Evolutionary conservation across 2,888 invertebrate genomes (phyloP), one percentile per base, ranked within the genome.

Genomic region (Megalurothrips usitatus): DNA sequence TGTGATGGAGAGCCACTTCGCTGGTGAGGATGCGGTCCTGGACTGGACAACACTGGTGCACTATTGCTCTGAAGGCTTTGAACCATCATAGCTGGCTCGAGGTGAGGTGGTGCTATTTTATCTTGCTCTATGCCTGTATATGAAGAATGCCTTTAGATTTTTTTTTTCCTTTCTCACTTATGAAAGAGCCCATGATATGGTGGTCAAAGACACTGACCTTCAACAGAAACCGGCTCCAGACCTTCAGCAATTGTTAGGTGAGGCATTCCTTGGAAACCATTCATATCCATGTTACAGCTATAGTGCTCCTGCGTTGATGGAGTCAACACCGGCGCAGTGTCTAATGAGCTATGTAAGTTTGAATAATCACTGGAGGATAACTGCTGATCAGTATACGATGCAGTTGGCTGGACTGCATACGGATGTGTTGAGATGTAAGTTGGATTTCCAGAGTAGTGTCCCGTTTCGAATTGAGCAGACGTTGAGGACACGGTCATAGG

Each of bases 221-320:
- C 26, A 75, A 12, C 23, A 11, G 68, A 10, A 19, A 14, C 17
- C 26, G 68, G 68, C 12, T 26, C 68, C 10, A 75, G 23, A 12
- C 26, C 68, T 26, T 75, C 68, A 9, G 68, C 68, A 75, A 75
- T 23, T 4, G 68, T 75, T 0, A 75, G 68, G 26, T 75, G 68
- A 75, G 68, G 68, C 68, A 75, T 75, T n/a, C 68, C 68, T 26
- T 75, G 68, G 26, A 26, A 75, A 12, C 68, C 68, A 75, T 26
- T 75, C 23, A 75, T 12, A 75, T 75, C 68, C 68, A 75, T 26
- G 12, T 75, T 75, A 26, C 10, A 75, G 23, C 12, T 23, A 26
- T 75, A 75, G 12, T 75, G 23, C 9, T 75, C 68, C 12, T 75
- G 68, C 11, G n/a, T 75, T 26, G 68, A 58, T 9, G 68, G 26